Conservation (phyloP, 1,140 invertebrate species). For the Goniozus legneri region DNA sequence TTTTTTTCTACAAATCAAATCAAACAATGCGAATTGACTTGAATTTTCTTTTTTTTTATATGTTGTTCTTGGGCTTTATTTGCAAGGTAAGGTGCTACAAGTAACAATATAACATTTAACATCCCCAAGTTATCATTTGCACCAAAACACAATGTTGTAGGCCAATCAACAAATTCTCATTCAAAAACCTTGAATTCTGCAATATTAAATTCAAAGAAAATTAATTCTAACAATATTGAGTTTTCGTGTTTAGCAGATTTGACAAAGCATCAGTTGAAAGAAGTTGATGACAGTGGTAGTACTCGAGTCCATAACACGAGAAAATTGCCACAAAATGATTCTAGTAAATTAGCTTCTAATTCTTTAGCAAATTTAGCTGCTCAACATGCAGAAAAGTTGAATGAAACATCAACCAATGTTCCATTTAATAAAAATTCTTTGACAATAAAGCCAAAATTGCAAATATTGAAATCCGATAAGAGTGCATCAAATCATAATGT, state of each 20-base stretch:
- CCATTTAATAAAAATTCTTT: constrained; percentile 1
- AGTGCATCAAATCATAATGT: too few relatives aligned
- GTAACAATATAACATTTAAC: constrained; percentile 20
- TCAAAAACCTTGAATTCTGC: too few relatives aligned
- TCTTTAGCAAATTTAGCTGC: constrained; percentile 40
- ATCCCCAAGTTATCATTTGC: constrained; percentile 31
- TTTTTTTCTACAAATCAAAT: constrained; percentile 20
- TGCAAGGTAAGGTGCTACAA: constrained; percentile 57
- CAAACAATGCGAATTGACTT: background rate
- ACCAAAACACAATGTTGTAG: constrained; percentile 14
- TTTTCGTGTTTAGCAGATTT: too few relatives aligned
- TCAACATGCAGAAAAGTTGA: constrained; percentile 40
- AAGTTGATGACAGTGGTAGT: background rate
- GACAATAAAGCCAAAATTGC: constrained; percentile 4
- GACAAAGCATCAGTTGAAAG: background rate
- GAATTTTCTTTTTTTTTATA: constrained; percentile 51
- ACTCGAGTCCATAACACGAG: background rate
- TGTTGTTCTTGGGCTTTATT: constrained; percentile 37
- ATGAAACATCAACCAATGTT: background rate
- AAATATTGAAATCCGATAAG: background rate
- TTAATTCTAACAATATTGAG: too few relatives aligned
- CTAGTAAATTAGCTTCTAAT: constrained; percentile 21
- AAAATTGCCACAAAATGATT: constrained; percentile 2
- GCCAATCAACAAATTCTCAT: too few relatives aligned
- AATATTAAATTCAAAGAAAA: too few relatives aligned